Evolutionary conservation across 2,797 vertebrate genomes (phyloP).

Genomic region (Ambastaia sidthimunki): DNA sequence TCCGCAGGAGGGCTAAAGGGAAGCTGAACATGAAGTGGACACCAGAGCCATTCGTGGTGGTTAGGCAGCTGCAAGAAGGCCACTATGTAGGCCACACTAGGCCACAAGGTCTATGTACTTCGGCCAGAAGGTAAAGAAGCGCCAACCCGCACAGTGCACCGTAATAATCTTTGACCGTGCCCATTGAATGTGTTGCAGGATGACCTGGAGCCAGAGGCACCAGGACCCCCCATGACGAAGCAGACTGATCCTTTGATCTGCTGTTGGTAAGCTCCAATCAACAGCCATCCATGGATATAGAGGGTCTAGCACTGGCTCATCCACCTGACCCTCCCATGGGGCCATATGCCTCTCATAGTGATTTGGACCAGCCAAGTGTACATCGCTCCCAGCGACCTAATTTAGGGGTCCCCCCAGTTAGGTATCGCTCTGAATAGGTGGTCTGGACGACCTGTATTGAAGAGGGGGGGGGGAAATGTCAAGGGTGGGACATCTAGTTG

Average conservation of each 20-base stretch:
- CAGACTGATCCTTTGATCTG: background rate
- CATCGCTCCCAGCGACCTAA: background rate
- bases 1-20: background rate
- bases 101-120: constrained; percentile 3
- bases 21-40: constrained; percentile 8
- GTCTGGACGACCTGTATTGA: constrained; percentile 9
- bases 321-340: background rate
- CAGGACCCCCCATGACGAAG: background rate
- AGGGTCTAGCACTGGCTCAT: background rate
- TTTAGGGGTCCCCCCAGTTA: background rate
- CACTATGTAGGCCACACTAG: too few relatives aligned
- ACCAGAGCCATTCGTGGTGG: constrained; percentile 18
- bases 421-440: background rate
- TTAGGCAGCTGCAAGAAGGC: background rate
- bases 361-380: background rate
- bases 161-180: constrained; percentile 12
- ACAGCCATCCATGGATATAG: too few relatives aligned
- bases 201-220: background rate
- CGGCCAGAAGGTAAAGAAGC: background rate
- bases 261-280: background rate
- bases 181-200: constrained; percentile 17
- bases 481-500: too few relatives aligned
- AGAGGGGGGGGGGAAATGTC: background rate
- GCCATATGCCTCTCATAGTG: background rate
- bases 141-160: background rate